These are phyloP conservation scores for Lerista edwardsae DNA, from an alignment of 2,797 vertebrate genomes.

Conservation along the genomic window DNA sequence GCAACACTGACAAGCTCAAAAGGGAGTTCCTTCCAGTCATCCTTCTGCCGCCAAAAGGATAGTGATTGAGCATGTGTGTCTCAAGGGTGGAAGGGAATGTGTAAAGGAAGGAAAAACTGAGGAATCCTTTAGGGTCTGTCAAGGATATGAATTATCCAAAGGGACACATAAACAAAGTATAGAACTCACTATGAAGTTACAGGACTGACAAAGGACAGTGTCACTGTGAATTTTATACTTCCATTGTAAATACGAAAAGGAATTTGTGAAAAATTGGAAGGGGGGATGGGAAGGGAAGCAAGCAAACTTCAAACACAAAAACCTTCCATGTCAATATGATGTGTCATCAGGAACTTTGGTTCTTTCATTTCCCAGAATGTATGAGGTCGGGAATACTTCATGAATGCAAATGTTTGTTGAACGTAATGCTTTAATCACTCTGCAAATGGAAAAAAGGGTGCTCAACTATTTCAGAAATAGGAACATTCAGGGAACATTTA, in stretches of 20 bases:
- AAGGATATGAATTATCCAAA: not conserved
- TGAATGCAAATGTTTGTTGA: constrained; percentile 36
- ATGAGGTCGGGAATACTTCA: constrained; percentile 16
- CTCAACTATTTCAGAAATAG: constrained; percentile 6
- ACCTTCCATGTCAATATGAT: constrained; percentile 14
- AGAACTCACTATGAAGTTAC: not conserved
- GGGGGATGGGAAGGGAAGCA: no score
- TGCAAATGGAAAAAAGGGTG: constrained; percentile 12
- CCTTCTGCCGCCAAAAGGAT: constrained; percentile 48
- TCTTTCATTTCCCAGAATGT: constrained; percentile 40
- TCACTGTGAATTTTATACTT: not conserved
- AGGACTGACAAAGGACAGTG: not conserved
- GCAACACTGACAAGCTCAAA: constrained; percentile 39
- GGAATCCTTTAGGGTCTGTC: not conserved
- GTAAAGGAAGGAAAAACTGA: not conserved
- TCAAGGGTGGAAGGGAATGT: constrained; percentile 36
- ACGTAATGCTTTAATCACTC: constrained; percentile 30
- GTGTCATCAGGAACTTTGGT: constrained; percentile 39
- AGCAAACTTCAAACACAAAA: not conserved
- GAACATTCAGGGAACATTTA: not conserved
- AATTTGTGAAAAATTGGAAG: constrained; percentile 3
- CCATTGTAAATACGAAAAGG: constrained; percentile 3
- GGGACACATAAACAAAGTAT: not conserved
- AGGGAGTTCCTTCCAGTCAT: constrained; percentile 48
- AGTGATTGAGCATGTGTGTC: constrained; percentile 22